A percentile compares a stretch with the other conserved stretches of the same genome.
Evolutionary conservation across 2,888 invertebrate genomes (phyloP).

Genomic region (Dusona sp.): DNA sequence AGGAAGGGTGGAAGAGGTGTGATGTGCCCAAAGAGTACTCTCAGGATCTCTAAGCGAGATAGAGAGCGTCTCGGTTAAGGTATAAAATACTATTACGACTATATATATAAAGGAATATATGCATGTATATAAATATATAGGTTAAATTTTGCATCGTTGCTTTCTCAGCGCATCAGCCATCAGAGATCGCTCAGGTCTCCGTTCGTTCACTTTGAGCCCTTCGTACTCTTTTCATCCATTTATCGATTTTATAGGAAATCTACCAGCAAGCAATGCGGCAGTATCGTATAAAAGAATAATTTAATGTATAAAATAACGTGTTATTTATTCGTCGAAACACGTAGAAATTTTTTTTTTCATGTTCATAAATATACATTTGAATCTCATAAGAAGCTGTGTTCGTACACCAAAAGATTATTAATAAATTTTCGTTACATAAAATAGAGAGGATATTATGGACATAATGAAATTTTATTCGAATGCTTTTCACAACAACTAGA

Average conservation of each 20-base stretch:
- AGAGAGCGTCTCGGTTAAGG: conserved; percentile 35
- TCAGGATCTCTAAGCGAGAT: conserved; percentile 36
- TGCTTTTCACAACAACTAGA: not conserved
- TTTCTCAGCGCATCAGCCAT: conserved; percentile 28
- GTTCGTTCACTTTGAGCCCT: conserved; percentile 46
- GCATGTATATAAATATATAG: not conserved
- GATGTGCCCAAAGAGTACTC: conserved; percentile 47
- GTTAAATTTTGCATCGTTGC: conserved; percentile 32
- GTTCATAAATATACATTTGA: not conserved
- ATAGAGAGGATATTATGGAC: not conserved
- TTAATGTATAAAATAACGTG: not conserved
- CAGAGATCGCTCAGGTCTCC: conserved; percentile 25
- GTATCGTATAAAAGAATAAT: conserved; percentile 12
- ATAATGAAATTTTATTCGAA: not conserved
- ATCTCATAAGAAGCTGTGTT: not conserved
- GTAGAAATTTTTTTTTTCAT: not conserved
- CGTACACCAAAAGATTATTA: not conserved
- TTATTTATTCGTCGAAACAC: not conserved
- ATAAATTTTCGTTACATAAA: not conserved
- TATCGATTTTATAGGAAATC: conserved; percentile 35
- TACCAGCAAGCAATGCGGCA: conserved; percentile 45
- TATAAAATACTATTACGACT: conserved; percentile 13
- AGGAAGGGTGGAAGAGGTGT: conserved; percentile 39
- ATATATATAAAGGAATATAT: not conserved
- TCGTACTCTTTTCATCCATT: conserved; percentile 40